Conservation (phyloP, 64 coral and sea anemone species). For the Actinia tenebrosa region DNA sequence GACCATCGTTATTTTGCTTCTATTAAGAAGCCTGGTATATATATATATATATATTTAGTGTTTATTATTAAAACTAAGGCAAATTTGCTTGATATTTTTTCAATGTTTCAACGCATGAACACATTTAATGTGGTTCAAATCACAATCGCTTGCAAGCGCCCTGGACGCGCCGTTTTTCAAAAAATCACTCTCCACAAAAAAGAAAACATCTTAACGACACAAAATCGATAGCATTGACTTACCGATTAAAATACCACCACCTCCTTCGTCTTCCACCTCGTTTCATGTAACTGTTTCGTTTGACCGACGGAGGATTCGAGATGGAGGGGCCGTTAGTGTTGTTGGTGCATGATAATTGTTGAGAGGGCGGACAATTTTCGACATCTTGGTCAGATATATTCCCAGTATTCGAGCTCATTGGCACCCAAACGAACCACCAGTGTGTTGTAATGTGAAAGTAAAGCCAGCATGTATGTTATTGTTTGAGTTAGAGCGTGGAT, state of each 20-base stretch:
- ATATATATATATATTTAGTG: not conserved
- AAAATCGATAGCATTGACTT: not conserved
- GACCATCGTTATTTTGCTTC: not conserved
- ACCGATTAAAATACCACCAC: conserved; percentile 38
- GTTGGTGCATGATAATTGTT: not conserved
- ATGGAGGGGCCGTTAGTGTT: not conserved
- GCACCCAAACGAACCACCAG: conserved; percentile 2
- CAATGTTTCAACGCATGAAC: not conserved
- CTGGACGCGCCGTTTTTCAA: conserved; percentile 1
- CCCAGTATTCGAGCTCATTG: conserved; percentile 12
- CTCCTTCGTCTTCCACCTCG: not conserved
- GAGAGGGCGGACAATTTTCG: conserved; percentile 12
- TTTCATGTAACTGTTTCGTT: conserved; percentile 18
- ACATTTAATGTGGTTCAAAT: not conserved
- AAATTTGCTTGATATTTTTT: not conserved
- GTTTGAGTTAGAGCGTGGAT: not conserved
- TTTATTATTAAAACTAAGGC: not conserved
- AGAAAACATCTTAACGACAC: not conserved
- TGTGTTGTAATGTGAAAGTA: not conserved
- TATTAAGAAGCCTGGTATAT: not conserved
- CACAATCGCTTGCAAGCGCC: not conserved
- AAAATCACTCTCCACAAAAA: not conserved
- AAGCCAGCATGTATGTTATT: conserved; percentile 12
- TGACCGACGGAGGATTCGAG: not conserved
- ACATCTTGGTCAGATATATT: not conserved